A percentile compares a stretch with the other conserved stretches of the same genome.
phyloP scores from a whole-genome alignment of 1,140 invertebrate species.

The Drosophila sp. region DNA sequence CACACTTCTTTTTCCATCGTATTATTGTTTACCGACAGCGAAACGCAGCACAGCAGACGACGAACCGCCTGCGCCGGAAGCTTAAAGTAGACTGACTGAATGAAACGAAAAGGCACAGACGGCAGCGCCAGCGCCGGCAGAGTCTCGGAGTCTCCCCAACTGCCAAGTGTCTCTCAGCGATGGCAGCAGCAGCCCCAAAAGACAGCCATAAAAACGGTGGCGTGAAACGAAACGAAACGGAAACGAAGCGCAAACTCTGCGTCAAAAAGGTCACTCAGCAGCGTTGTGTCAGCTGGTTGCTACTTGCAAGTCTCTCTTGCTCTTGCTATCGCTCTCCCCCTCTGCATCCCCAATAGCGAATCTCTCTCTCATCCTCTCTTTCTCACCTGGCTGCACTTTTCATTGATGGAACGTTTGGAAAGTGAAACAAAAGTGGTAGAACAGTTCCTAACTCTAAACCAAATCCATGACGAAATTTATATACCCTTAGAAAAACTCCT shows the following conservation, averaged over 20 bases:
- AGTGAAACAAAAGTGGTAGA: slow-evolving; percentile 49
- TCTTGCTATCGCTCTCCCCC: neutral
- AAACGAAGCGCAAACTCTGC: slow-evolving; percentile 56
- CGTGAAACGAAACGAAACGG: slow-evolving; percentile 65
- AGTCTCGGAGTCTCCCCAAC: slow-evolving; percentile 6
- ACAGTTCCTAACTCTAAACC: slow-evolving; percentile 1
- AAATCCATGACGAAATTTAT: neutral
- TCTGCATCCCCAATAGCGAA: neutral
- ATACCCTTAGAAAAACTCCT: neutral
- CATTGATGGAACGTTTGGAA: slow-evolving; percentile 71
- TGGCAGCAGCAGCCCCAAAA: neutral
- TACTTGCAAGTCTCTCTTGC: slow-evolving; percentile 16
- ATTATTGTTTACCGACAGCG: slow-evolving; percentile 1
- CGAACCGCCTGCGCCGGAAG: slow-evolving; percentile 78
- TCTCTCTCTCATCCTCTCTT: slow-evolving; percentile 5
- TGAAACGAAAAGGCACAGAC: slow-evolving; percentile 12
- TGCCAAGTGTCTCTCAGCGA: slow-evolving; percentile 20
- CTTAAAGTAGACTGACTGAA: slow-evolving; percentile 62
- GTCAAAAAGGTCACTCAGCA: slow-evolving; percentile 34
- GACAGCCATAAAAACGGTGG: slow-evolving; percentile 17
- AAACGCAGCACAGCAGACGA: slow-evolving; percentile 2
- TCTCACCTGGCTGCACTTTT: slow-evolving; percentile 16
- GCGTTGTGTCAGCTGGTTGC: slow-evolving; percentile 12
- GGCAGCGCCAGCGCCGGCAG: neutral
- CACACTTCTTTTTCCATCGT: neutral